Conservation (phyloP, 2,888 invertebrate genomes). For the Nymphalis polychloros region DNA sequence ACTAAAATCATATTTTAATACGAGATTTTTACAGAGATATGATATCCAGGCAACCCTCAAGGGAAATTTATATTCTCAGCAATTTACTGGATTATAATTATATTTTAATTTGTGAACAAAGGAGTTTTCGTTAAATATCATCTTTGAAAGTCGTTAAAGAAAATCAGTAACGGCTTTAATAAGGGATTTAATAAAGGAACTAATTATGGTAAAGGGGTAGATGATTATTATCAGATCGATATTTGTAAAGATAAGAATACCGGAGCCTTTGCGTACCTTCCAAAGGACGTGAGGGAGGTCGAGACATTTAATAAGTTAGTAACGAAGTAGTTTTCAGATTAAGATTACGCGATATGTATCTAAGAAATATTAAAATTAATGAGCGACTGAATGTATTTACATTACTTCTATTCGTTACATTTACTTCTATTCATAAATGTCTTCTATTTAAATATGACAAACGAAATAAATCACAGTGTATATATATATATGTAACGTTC, state of each 20-base stretch:
- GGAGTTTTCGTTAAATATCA: conserved; percentile 7
- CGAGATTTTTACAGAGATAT: neutral
- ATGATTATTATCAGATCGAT: conserved; percentile 22
- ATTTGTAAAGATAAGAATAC: conserved; percentile 17
- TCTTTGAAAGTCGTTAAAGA: conserved; percentile 18
- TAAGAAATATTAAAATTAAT: conserved; percentile 1
- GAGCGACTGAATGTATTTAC: no score
- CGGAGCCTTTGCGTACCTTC: neutral
- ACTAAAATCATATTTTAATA: no score
- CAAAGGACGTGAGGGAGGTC: conserved; percentile 5
- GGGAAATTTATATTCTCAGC: neutral
- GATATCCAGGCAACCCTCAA: neutral
- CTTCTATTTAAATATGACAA: no score
- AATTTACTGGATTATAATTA: neutral
- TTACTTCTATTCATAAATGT: no score
- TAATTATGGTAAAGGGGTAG: conserved; percentile 25
- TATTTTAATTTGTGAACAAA: neutral
- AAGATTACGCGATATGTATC: conserved; percentile 5
- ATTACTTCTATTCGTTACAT: no score
- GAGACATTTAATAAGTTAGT: conserved; percentile 11
- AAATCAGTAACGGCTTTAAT: conserved; percentile 17
- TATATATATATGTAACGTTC: no score
- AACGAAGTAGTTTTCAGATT: conserved; percentile 7
- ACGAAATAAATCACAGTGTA: no score
- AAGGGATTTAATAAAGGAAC: conserved; percentile 17